Percentiles rank a stretch among this genome's conserved stretches.
Evolutionary conservation across 2,113 vertebrate species (phyloP).

Genomic region (Fulmarus glacialis): DNA sequence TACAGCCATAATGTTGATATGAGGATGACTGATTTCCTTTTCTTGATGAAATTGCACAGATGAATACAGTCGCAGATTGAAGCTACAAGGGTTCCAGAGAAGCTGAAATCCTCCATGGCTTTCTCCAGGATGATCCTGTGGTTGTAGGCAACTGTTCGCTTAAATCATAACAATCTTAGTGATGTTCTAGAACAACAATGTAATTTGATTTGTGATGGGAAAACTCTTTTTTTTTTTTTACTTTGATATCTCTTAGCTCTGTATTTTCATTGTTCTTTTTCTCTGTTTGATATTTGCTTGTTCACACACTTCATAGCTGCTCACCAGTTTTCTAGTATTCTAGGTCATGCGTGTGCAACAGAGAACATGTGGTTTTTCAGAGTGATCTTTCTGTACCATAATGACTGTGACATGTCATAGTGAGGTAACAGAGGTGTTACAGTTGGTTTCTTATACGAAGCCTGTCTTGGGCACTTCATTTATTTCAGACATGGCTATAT

Average conservation of each 20-base stretch:
- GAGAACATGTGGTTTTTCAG: neutral
- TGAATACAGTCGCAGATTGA: neutral
- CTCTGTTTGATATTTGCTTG: neutral
- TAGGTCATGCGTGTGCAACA: accelerated
- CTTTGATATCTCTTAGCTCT: neutral
- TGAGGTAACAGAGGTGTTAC: neutral
- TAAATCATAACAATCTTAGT: neutral
- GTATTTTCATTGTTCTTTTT: neutral
- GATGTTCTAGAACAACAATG: neutral
- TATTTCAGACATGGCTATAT: neutral
- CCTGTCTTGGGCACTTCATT: neutral
- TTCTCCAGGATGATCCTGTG: neutral
- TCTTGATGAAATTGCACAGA: neutral
- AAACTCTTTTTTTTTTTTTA: neutral
- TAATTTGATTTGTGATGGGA: neutral
- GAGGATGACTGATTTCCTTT: neutral
- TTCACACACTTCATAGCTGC: neutral
- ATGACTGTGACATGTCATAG: neutral
- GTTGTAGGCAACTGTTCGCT: neutral
- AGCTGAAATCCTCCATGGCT: neutral
- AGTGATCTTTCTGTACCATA: neutral
- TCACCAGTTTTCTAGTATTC: neutral
- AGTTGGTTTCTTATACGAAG: neutral
- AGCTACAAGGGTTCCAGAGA: neutral
- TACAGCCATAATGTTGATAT: neutral